phyloP scores from a whole-genome alignment of 2,888 invertebrate species.

The Laothoe populi region DNA sequence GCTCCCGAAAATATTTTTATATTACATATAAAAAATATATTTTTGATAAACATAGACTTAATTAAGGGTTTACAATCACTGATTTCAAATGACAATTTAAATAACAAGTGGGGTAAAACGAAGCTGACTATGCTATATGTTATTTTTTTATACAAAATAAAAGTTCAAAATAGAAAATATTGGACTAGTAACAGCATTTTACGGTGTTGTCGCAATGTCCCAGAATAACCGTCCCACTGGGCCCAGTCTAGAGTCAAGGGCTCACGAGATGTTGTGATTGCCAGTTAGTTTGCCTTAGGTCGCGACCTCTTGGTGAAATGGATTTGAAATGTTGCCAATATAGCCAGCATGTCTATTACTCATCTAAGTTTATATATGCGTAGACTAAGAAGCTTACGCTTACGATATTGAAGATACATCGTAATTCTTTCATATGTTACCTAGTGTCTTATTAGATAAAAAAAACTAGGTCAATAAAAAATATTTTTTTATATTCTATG shows the following conservation, averaged over 20 bases:
- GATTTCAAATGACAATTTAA: too few relatives aligned
- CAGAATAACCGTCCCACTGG: conserved; percentile 27
- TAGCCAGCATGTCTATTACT: not conserved
- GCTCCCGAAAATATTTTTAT: too few relatives aligned
- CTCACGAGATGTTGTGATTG: conserved; percentile 33
- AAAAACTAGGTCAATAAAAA: too few relatives aligned
- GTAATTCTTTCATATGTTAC: too few relatives aligned
- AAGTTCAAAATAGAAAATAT: not conserved
- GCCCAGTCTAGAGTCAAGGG: conserved; percentile 29
- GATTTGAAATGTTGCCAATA: conserved; percentile 22
- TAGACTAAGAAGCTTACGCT: not conserved
- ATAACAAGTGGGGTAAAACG: too few relatives aligned
- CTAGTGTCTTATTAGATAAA: too few relatives aligned
- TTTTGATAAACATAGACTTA: too few relatives aligned
- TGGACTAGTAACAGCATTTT: conserved; percentile 10
- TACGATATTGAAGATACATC: not conserved
- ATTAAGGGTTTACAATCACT: too few relatives aligned
- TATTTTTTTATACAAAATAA: too few relatives aligned
- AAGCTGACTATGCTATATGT: too few relatives aligned
- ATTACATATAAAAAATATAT: too few relatives aligned
- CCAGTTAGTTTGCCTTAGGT: conserved; percentile 35
- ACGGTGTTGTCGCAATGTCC: not conserved
- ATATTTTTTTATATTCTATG: too few relatives aligned
- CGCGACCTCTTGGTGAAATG: conserved; percentile 33
- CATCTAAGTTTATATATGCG: not conserved